Evolutionary conservation across 2,113 vertebrate species (phyloP), one percentile per base, ranked within the genome.

Genomic region (Apodemus sylvaticus): DNA sequence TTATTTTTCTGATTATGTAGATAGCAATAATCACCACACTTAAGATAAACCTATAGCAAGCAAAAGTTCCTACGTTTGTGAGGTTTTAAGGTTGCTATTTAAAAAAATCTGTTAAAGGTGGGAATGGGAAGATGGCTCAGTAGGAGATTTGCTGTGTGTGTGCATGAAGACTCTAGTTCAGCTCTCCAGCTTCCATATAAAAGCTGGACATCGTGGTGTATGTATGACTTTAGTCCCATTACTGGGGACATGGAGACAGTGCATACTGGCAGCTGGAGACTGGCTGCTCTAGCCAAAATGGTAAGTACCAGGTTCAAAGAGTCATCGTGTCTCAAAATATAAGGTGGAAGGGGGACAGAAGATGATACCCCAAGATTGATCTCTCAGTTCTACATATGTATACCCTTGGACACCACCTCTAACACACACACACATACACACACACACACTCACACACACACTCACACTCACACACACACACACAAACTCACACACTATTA

Each of bases 1-100:
- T 0, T 88, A 48, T 77, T 96, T 93, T 96, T 94, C n/a, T 11
- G 71, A 93, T 78, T 83, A 51, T 6, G 24, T 86, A 20, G 45
- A 48, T 91, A 88, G 64, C 3, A 83, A 62, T 76, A 70, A 90
- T 82, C 64, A 83, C 82, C 94, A 39, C 34, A 5, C 11, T 91
- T 91, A 93, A 96, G 71, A 70, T 66, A 91, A 82, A n/a, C 48
- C 16, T 42, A 9, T 85, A 31, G 53, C 45, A 90, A 87, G 82
- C 3, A 45, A 71, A 87, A 66, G 22, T 26, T 66, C 3, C 31
- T n/a, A 78, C 29, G 13, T 60, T 86, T 90, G 24, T 71, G 22
- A 86, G n/a, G 36, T 78, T 94, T 62, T 11, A 82, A 66, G 66
- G 6, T 10, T 64, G 45, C 24, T 70, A 42, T 53, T 94, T 94